Base-by-base conservation (phyloP, 2,888 invertebrate genomes). In the Trachelus stipa region DNA sequence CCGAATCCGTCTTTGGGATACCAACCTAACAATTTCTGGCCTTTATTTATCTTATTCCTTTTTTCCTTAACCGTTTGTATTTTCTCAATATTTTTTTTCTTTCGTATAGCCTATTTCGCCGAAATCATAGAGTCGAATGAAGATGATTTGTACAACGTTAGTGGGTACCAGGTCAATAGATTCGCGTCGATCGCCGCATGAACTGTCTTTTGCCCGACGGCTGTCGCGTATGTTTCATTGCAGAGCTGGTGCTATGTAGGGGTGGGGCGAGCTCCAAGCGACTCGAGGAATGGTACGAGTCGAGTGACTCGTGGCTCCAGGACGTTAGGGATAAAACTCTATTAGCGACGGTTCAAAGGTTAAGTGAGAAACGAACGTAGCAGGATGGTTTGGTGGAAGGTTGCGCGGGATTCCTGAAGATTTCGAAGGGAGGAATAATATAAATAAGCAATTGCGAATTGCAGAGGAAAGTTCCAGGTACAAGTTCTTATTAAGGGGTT, bases 331-430 rank as follows among this genome's bases (percentile, higher is more conserved):
- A 78, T 77, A 78, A 81, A 85, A 85, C 81, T 83, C 78, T 82
- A 85, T 85, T 84, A 85, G 80, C 79, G 79, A 81, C 80, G 82
- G 81, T 83, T 79, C 75, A 79, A 74, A 79, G 79, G 81, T 80
- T 82, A 78, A 81, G 79, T 77, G 79, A 80, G 79, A 80, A 78
- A 76, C 76, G 76, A 83, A 80, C 78, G 73, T 34, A 76, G 73
- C 56, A 56, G 56, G 56, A 56, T 56, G 23, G 4, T 33, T 12
- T 11, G 71, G 15, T 15, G 71, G 71, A 71, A 71, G 23, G 34
- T 30, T 15, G 34, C 11, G 11, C 69, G 4, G 30, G n/a, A 23
- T 35, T 34, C 34, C 12, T 23, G 11, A 35, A 35, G 74, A 73
- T 77, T 69, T 34, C 40, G 75, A 75, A 75, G 31, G 15, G 76